These are phyloP conservation scores for Oxyruncus cristatus DNA, from an alignment of 2,113 vertebrate genomes.

Conservation along the genomic window DNA sequence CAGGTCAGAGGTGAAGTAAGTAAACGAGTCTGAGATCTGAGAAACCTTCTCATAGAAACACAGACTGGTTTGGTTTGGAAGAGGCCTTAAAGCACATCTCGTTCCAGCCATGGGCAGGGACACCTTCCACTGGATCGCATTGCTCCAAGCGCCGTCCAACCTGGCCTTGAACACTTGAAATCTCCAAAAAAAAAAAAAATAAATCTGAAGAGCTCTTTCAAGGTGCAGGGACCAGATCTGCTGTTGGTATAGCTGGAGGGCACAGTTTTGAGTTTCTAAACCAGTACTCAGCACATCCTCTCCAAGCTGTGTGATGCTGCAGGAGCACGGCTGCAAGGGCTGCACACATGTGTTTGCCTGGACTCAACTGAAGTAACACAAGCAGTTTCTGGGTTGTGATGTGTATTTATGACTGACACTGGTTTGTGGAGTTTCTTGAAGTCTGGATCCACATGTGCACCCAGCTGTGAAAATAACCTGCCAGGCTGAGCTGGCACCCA, in stretches of 20 bases:
- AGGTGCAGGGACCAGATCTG: background rate
- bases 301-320: background rate
- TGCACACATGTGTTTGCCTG: accelerated
- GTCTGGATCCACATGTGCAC: background rate
- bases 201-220: background rate
- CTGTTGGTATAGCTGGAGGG: accelerated
- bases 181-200: background rate
- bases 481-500: background rate
- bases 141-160: background rate
- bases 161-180: background rate
- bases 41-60: background rate
- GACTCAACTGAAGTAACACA: accelerated
- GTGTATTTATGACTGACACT: accelerated
- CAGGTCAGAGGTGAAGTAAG: background rate
- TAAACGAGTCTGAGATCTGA: background rate
- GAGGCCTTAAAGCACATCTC: background rate
- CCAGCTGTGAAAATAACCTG: background rate
- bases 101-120: background rate
- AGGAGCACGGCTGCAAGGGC: accelerated
- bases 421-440: background rate
- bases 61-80: background rate
- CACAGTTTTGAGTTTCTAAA: background rate
- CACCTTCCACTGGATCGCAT: background rate
- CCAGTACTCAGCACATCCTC: background rate
- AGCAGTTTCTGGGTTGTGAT: accelerated